phyloP scores from a whole-genome alignment of 53 echinoderm and acorn worm genomes.

The Echinarachnius parma region DNA sequence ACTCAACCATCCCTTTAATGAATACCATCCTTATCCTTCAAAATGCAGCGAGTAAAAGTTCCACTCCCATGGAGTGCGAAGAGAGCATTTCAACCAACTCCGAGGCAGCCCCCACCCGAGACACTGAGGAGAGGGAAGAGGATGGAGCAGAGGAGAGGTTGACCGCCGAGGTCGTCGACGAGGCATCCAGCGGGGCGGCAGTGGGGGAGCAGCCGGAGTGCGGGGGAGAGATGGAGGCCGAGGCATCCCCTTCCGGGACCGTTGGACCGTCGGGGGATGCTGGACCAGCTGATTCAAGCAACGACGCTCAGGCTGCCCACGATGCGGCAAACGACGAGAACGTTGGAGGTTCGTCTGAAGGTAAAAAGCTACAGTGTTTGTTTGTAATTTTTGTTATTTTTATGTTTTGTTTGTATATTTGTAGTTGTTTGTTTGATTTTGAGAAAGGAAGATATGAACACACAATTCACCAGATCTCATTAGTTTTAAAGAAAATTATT shows the following conservation, averaged over 20 bases:
- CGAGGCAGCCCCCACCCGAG: slow-evolving; percentile 23
- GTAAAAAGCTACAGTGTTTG: too few relatives aligned
- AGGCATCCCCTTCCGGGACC: neutral
- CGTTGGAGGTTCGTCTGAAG: slow-evolving; percentile 16
- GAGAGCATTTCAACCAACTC: slow-evolving; percentile 22
- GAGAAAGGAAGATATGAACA: too few relatives aligned
- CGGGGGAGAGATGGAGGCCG: neutral
- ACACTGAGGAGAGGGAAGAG: neutral
- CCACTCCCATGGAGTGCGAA: slow-evolving; percentile 16
- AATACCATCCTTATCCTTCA: too few relatives aligned
- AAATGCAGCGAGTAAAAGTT: neutral
- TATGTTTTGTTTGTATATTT: too few relatives aligned
- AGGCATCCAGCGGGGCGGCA: neutral
- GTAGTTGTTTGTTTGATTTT: too few relatives aligned
- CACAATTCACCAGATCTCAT: too few relatives aligned
- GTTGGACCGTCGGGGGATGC: slow-evolving; percentile 31
- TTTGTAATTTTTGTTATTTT: too few relatives aligned
- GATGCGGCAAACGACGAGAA: neutral
- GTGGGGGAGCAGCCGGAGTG: slow-evolving; percentile 1
- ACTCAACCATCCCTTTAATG: too few relatives aligned
- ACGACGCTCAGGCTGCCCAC: slow-evolving; percentile 9
- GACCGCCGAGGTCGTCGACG: neutral
- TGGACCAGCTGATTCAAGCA: slow-evolving; percentile 34
- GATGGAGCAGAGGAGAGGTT: neutral
- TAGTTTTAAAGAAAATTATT: too few relatives aligned